A percentile compares a stretch with the other conserved stretches of the same genome.
These are phyloP conservation scores for Lycopodina hypogea DNA, from an alignment of 37 sponge, comb jelly and placozoan genomes.

Conservation along the genomic window DNA sequence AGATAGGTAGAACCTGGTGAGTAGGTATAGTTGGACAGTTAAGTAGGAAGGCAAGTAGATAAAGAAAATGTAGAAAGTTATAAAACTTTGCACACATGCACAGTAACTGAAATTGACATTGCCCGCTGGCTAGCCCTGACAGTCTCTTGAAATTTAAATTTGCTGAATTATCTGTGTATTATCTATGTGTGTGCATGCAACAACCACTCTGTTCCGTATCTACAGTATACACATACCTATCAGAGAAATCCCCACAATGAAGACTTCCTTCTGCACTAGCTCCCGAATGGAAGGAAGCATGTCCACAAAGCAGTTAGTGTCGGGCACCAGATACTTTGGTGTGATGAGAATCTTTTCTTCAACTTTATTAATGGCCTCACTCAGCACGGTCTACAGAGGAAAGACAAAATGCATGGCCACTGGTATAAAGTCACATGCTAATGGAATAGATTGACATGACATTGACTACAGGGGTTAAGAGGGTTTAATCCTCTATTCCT, in stretches of 20 bases:
- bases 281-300: slow-evolving; percentile 37
- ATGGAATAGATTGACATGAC: background rate
- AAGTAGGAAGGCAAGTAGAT: no score
- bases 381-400: slow-evolving; percentile 25
- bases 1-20: no score
- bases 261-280: slow-evolving; percentile 36
- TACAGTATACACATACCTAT: slow-evolving; percentile 39
- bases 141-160: no score
- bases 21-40: no score
- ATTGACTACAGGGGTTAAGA: background rate
- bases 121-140: no score
- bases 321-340: slow-evolving; percentile 78
- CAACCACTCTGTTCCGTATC: no score
- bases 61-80: no score
- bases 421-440: background rate
- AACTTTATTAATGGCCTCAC: slow-evolving; percentile 32
- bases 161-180: no score
- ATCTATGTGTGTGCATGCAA: no score
- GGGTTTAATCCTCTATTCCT: no score
- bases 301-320: slow-evolving; percentile 88
- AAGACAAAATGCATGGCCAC: background rate
- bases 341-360: slow-evolving; percentile 12
- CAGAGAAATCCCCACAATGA: slow-evolving; percentile 68
- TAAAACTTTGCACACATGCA: no score
- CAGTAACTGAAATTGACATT: no score